Evolutionary conservation across 2,113 vertebrate species (phyloP), one percentile per base, ranked within the genome.

Genomic region (Hiodon tergisus): DNA sequence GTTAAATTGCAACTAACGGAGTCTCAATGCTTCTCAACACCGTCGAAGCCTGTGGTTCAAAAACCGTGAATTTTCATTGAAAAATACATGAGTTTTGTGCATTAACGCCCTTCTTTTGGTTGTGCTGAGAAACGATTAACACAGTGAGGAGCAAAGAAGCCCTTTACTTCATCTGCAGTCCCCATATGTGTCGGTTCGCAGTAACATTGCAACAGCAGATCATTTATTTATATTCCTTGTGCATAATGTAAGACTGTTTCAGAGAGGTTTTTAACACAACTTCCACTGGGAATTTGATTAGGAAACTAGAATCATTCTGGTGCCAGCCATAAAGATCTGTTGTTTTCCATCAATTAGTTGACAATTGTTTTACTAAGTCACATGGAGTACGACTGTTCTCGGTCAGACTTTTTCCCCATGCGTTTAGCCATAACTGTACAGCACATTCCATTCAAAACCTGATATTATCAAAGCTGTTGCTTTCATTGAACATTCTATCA

Each of bases 171-270:
- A 75, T 55, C 55, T 68, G 51, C 47, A 54, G 50, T 67, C 54
- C 5, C 14, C 10, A 13, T 68, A 63, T 58, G 63, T 55, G 65
- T 60, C 54, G n/a, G 6, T 50, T 75, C 67, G 9, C 51, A 48
- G 69, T 62, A 65, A 59, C 51, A 65, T 57, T 31, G 68, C 48
- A 71, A 65, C 68, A 55, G 61, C 10, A 14, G 53, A 71, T 63
- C 51, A 71, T 76, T 65, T 9, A 76, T 76, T 65, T 71, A 71
- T 47, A 31, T 47, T 13, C 46, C 17, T 17, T 69, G 31, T 71
- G 17, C 53, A 77, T 66, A 72, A 72, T 67, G 52, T n/a, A 71
- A 31, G 48, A 52, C 3, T 10, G 16, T 66, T 66, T 71, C 52
- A 73, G 59, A 65, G 50, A 51, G 4, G 3, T 59, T 63, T n/a